Evolutionary conservation across 2,888 invertebrate genomes (phyloP).

Genomic region (Tetragonisca angustula): DNA sequence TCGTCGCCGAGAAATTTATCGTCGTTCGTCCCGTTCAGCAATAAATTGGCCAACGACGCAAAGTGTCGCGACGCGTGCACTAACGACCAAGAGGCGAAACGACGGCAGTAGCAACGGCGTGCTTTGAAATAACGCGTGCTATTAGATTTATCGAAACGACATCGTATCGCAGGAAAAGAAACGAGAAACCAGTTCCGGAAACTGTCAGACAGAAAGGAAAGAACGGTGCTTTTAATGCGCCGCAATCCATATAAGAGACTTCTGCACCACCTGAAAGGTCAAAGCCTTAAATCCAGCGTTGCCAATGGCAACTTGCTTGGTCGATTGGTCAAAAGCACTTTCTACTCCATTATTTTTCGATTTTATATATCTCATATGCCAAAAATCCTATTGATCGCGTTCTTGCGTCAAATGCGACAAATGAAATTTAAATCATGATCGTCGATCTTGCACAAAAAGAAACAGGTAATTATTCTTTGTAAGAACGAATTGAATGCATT

Average conservation of each 20-base stretch:
- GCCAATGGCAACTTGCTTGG: slow-evolving; percentile 76
- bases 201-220: slow-evolving; percentile 26
- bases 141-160: slow-evolving; percentile 40
- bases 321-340: slow-evolving; percentile 73
- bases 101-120: neutral
- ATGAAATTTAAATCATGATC: slow-evolving; percentile 1
- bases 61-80: slow-evolving; percentile 1
- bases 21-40: slow-evolving; percentile 11
- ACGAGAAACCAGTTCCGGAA: neutral
- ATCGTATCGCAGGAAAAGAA: neutral
- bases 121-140: slow-evolving; percentile 5
- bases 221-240: slow-evolving; percentile 59
- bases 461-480: neutral
- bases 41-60: slow-evolving; percentile 6
- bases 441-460: neutral
- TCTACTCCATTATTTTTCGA: slow-evolving; percentile 68
- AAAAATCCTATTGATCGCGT: slow-evolving; percentile 31
- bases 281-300: slow-evolving; percentile 73
- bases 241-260: slow-evolving; percentile 41
- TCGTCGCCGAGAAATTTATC: slow-evolving; percentile 37
- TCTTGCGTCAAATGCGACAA: neutral
- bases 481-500: neutral
- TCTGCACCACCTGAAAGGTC: slow-evolving; percentile 62
- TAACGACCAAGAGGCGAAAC: neutral
- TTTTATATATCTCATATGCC: slow-evolving; percentile 49